Conservation (phyloP, 1,140 invertebrate species). For the Bursaphelenchus mucronatus region DNA sequence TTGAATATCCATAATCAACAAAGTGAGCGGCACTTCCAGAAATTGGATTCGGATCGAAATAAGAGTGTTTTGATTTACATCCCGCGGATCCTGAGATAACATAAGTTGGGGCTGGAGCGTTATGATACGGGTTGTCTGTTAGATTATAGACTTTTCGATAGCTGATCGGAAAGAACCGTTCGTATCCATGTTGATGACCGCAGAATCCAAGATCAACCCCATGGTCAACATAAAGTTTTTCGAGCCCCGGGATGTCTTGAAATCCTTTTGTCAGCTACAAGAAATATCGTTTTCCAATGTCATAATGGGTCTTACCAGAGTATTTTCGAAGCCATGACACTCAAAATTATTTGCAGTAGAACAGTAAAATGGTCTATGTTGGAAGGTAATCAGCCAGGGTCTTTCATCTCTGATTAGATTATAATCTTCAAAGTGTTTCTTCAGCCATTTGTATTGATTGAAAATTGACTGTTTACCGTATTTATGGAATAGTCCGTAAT, state of each 20-base stretch:
- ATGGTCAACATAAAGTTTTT: conserved; percentile 77
- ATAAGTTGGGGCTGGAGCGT: conserved; percentile 82
- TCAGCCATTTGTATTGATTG: conserved; percentile 82
- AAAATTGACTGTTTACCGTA: conserved; percentile 78
- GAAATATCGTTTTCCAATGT: too few relatives aligned
- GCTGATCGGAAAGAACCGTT: conserved; percentile 33
- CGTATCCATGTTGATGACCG: conserved; percentile 83
- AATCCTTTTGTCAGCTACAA: conserved; percentile 44
- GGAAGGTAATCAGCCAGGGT: conserved; percentile 88
- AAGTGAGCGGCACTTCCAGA: conserved; percentile 24
- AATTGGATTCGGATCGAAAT: conserved; percentile 30
- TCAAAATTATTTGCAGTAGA: conserved; percentile 80
- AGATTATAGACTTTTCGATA: conserved; percentile 65
- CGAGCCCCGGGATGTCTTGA: conserved; percentile 66
- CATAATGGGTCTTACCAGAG: conserved; percentile 30
- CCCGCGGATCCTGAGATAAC: conserved; percentile 86
- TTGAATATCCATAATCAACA: conserved; percentile 70
- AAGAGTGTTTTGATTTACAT: conserved; percentile 55
- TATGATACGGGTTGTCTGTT: conserved; percentile 73
- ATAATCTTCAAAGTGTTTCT: conserved; percentile 69
- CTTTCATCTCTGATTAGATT: conserved; percentile 67
- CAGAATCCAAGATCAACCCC: conserved; percentile 86
- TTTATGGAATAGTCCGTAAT: conserved; percentile 72
- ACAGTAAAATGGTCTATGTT: conserved; percentile 96
- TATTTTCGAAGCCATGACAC: conserved; percentile 71